Evolutionary conservation across 2,888 invertebrate genomes (phyloP).

Genomic region (Therioaphis trifolii): DNA sequence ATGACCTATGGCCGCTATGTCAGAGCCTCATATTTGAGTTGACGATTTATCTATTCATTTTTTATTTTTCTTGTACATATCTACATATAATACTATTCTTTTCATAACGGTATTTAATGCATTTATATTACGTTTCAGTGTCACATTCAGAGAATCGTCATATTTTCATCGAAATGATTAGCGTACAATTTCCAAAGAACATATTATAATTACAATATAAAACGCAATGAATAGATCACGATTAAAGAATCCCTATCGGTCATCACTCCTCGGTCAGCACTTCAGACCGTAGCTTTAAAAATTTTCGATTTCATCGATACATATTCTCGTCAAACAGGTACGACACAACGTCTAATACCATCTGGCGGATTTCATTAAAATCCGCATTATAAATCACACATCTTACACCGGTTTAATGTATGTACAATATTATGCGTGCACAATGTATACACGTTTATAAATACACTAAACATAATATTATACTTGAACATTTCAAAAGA

Average conservation of each 20-base stretch:
- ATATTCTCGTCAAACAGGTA: constrained; percentile 27
- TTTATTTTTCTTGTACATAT: neutral
- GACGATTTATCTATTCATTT: too few species aligned
- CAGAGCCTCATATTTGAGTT: too few species aligned
- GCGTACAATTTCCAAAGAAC: neutral
- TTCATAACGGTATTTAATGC: neutral
- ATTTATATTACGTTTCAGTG: neutral
- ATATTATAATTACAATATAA: neutral
- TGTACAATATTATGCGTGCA: neutral
- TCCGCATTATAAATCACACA: neutral
- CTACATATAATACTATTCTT: neutral
- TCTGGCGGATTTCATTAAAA: neutral
- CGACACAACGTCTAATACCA: neutral
- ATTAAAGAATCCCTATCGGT: neutral
- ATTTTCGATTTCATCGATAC: constrained; percentile 36
- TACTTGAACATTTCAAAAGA: neutral
- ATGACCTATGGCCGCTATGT: too few species aligned
- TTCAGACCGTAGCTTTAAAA: neutral
- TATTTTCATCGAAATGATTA: constrained; percentile 7
- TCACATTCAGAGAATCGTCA: neutral
- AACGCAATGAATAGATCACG: neutral
- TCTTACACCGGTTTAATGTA: neutral
- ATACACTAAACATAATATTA: neutral
- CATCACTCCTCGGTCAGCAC: neutral
- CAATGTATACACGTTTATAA: neutral